Evolutionary conservation across 2,797 vertebrate genomes (phyloP), one percentile per base, ranked within the genome.

Genomic region (Liasis olivaceus): DNA sequence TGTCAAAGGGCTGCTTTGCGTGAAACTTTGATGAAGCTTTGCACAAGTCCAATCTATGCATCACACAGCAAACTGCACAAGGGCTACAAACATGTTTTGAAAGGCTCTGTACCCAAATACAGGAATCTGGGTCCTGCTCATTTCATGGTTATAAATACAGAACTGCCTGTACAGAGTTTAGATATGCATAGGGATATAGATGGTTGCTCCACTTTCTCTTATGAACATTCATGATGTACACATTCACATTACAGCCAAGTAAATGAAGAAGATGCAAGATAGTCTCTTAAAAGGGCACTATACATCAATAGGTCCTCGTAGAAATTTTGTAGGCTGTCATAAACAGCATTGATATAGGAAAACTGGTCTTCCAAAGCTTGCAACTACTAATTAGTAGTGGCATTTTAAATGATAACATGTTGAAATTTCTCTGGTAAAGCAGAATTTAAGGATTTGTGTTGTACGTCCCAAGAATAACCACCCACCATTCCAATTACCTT

Each of bases 401-500:
- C 54, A 90, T 59, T 90, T 60, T 59, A 47, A 47, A 56, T 17
- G 22, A 28, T 47, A 54, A 31, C 1, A 22, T 12, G 14, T 47
- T n/a, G 14, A 14, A n/a, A 3, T 13, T 59, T 31, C 8, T 22
- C 15, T 59, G 36, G 56, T 88, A 51, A n/a, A 64, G 9, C 15
- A 84, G 24, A 17, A 85, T 51, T 92, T 24, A 60, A 62, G 5
- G 54, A 26, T 69, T 86, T 85, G 22, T 59, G 28, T 28, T 31
- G 7, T 60, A 84, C 54, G 92, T 92, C 4, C 60, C 58, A 13
- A 77, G 22, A 60, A 1, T 69, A 42, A 17, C 47, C 13, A 2
- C 84, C 86, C 64, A 1, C 17, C 6, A 0, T 7, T 54, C 90
- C n/a, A 90, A 94, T 89, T 98, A 99, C 99, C 99, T 98, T 90